Percentiles rank a stretch among this genome's conserved stretches.
These are phyloP conservation scores for Neogobius melanostomus DNA, from an alignment of 2,113 vertebrate genomes.

Conservation along the genomic window DNA sequence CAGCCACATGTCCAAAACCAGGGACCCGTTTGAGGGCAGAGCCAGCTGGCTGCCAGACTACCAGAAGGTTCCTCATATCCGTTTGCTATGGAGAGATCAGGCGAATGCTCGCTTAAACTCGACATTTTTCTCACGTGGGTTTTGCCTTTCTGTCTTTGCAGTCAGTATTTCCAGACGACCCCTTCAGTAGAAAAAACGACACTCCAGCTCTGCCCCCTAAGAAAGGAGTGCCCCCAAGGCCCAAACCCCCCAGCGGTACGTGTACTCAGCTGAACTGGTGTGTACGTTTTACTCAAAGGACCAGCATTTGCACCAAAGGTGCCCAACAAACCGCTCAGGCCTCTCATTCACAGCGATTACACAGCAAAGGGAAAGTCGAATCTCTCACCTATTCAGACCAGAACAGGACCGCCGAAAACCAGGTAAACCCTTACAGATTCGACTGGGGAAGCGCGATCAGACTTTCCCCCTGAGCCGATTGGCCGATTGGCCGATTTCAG, in stretches of 20 bases:
- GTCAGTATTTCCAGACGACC: constrained; percentile 87
- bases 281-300: no score
- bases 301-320: no score
- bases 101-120: not conserved
- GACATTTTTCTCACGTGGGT: not conserved
- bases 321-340: no score
- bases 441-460: no score
- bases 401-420: no score
- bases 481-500: no score
- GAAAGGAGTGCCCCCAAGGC: constrained; percentile 90
- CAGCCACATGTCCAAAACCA: constrained; percentile 96
- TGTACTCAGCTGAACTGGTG: constrained; percentile 3
- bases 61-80: constrained; percentile 59
- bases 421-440: no score
- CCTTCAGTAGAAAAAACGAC: constrained; percentile 90
- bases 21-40: constrained; percentile 64
- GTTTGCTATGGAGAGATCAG: not conserved
- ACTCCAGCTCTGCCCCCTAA: constrained; percentile 94
- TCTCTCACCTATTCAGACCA: no score
- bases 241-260: constrained; percentile 96
- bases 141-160: constrained; percentile 61
- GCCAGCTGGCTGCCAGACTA: constrained; percentile 70
- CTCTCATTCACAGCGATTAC: no score
- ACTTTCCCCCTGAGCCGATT: no score
- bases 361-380: no score